A percentile compares a stretch with the other conserved stretches of the same genome.
These are phyloP conservation scores for Eulemur mongoz DNA, from an alignment of 2,797 vertebrate species.

Conservation along the genomic window DNA sequence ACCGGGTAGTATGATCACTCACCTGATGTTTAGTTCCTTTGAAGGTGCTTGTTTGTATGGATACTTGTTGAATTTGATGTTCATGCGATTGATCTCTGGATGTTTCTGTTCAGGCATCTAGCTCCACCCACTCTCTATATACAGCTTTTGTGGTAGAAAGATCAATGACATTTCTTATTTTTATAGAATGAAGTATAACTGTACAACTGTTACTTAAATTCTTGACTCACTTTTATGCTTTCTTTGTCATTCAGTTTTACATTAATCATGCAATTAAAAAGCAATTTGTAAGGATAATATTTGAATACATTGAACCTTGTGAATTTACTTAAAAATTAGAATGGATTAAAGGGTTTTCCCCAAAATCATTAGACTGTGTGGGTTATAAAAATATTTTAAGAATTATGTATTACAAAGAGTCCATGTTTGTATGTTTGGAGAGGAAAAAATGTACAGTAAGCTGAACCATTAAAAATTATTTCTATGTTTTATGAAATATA, in stretches of 20 bases:
- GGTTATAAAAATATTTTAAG: conserved; percentile 29
- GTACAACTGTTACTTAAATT: background rate
- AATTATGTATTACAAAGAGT: background rate
- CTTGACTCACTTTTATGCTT: background rate
- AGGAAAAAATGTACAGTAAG: background rate
- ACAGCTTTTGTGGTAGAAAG: background rate
- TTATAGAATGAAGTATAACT: background rate
- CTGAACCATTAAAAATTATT: background rate
- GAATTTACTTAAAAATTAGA: background rate
- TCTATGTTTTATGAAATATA: background rate
- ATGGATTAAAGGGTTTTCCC: background rate
- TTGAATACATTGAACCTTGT: conserved; percentile 9
- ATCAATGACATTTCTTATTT: background rate
- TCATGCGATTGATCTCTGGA: background rate
- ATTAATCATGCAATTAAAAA: background rate
- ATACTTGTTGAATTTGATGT: background rate
- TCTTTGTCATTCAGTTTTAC: background rate
- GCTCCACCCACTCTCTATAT: background rate
- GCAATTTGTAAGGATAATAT: background rate
- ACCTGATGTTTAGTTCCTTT: background rate
- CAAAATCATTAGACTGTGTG: background rate
- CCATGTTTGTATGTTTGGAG: background rate
- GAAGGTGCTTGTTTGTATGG: background rate
- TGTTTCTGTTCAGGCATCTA: background rate
- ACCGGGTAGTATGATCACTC: background rate